A percentile compares a stretch with the other conserved stretches of the same genome.
These are phyloP conservation scores for Cephus runcator DNA, from an alignment of 2,888 invertebrate genomes.

Conservation along the genomic window DNA sequence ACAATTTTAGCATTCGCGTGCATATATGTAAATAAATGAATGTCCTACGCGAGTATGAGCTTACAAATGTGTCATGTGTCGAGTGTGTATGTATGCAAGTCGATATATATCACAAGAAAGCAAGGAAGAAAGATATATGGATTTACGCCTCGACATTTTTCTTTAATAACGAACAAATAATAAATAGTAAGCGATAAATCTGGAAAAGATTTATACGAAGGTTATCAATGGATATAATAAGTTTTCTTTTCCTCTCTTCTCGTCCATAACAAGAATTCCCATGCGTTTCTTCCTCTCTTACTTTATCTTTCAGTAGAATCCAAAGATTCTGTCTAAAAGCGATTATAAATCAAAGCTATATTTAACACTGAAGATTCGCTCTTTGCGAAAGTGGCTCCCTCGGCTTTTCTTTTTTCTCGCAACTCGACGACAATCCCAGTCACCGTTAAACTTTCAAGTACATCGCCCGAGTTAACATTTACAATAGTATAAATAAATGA, in stretches of 20 bases:
- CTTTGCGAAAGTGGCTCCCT: too few relatives aligned
- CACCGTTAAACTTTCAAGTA: too few relatives aligned
- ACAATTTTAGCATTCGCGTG: neutral
- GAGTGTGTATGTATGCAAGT: slow-evolving; percentile 8
- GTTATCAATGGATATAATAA: neutral
- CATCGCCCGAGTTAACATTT: too few relatives aligned
- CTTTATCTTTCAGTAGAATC: too few relatives aligned
- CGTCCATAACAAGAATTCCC: slow-evolving; percentile 24
- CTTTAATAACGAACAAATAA: neutral
- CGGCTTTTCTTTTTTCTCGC: too few relatives aligned
- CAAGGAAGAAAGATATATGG: slow-evolving; percentile 8
- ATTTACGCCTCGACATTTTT: too few relatives aligned
- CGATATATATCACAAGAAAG: slow-evolving; percentile 20
- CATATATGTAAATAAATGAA: neutral
- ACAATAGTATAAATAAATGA: too few relatives aligned
- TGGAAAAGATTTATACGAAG: neutral
- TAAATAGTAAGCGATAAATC: slow-evolving; percentile 11
- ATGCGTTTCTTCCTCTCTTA: too few relatives aligned
- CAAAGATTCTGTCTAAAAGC: too few relatives aligned
- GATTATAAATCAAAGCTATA: too few relatives aligned
- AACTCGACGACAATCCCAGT: too few relatives aligned
- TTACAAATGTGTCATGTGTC: neutral
- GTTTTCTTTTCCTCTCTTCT: slow-evolving; percentile 5
- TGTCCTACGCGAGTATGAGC: neutral
- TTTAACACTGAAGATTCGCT: too few relatives aligned